These are phyloP conservation scores for Morphnarchus princeps DNA, from an alignment of 2,113 vertebrate species.

Conservation along the genomic window DNA sequence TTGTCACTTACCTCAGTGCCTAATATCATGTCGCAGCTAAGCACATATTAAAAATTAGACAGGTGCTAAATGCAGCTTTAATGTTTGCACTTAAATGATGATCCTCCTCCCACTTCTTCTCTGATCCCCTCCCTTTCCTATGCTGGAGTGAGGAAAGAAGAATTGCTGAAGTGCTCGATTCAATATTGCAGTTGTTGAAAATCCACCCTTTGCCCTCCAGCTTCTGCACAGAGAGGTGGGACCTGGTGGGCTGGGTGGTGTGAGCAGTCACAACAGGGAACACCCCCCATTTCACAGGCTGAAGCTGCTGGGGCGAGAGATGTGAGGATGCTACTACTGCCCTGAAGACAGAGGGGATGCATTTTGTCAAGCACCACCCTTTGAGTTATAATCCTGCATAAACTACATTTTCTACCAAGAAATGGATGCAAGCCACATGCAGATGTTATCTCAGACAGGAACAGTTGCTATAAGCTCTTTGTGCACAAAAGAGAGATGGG, in stretches of 20 bases:
- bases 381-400: neutral
- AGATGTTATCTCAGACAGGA: neutral
- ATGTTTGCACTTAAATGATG: neutral
- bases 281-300: neutral
- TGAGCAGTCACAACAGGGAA: neutral
- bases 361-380: neutral
- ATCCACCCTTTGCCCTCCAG: neutral
- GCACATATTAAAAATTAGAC: slow-evolving; percentile 33
- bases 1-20: slow-evolving; percentile 20
- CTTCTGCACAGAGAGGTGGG: neutral
- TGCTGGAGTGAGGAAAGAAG: neutral
- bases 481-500: neutral
- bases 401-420: neutral
- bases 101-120: neutral
- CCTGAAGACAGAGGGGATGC: neutral
- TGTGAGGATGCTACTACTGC: too few relatives aligned
- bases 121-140: neutral
- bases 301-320: neutral
- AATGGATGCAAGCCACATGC: neutral
- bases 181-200: neutral
- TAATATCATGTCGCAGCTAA: neutral
- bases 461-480: neutral
- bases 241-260: neutral
- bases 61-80: slow-evolving; percentile 56
- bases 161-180: neutral